These are phyloP conservation scores for Monodelphis domestica DNA, from an alignment of 2,797 vertebrate genomes.

Conservation along the genomic window DNA sequence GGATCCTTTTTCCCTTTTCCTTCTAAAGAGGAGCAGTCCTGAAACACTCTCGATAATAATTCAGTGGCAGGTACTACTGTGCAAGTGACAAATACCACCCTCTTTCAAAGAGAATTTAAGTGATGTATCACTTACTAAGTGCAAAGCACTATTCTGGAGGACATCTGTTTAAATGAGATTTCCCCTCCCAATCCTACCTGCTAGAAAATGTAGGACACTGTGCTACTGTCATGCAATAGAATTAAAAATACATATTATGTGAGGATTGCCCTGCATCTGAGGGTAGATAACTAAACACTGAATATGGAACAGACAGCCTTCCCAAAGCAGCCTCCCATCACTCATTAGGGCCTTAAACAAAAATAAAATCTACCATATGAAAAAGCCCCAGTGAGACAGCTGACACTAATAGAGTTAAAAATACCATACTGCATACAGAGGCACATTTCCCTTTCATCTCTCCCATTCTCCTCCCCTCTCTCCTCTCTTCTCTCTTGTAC, in stretches of 20 bases:
- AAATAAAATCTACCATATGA: constrained; percentile 4
- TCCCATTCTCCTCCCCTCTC: rapidly evolving
- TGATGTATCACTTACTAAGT: constrained; percentile 63
- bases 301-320: neutral
- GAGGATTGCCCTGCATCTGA: constrained; percentile 26
- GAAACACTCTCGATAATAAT: constrained; percentile 79
- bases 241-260: constrained; percentile 40
- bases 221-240: constrained; percentile 21
- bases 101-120: constrained; percentile 71
- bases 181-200: constrained; percentile 35
- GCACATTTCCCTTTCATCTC: neutral
- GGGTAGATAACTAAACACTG: constrained; percentile 24
- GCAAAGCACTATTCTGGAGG: constrained; percentile 60
- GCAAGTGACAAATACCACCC: constrained; percentile 48
- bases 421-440: constrained; percentile 1
- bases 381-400: neutral
- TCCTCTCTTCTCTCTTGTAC: neutral
- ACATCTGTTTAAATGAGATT: constrained; percentile 75
- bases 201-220: constrained; percentile 47
- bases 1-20: constrained; percentile 63
- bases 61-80: constrained; percentile 74
- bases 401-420: constrained; percentile 20
- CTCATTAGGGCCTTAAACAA: constrained; percentile 56
- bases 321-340: constrained; percentile 17
- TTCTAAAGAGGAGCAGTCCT: constrained; percentile 65